phyloP scores from a whole-genome alignment of 2,888 invertebrate genomes.

The Pecten maximus region DNA sequence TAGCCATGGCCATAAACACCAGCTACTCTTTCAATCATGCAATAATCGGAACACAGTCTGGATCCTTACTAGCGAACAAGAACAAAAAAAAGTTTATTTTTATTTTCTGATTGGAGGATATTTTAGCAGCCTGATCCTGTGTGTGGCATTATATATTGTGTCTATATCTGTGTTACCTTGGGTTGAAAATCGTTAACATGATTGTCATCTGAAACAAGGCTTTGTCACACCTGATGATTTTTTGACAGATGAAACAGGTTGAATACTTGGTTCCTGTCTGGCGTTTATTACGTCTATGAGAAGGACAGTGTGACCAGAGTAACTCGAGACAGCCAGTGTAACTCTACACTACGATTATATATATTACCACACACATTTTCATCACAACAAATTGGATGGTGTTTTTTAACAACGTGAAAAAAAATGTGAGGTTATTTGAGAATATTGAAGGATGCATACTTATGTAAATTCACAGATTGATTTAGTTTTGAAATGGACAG shows the following conservation, averaged over 20 bases:
- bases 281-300: neutral
- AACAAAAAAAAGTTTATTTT: slow-evolving; percentile 12
- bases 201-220: neutral
- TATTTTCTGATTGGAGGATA: slow-evolving; percentile 9
- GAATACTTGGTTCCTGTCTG: neutral
- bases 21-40: slow-evolving; percentile 35
- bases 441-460: neutral
- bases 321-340: neutral
- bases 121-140: neutral
- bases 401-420: neutral
- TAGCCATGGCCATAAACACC: slow-evolving; percentile 1
- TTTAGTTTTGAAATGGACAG: neutral
- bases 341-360: neutral
- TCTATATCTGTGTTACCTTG: neutral
- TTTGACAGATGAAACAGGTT: neutral
- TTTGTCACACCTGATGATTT: neutral
- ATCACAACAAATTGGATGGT: neutral
- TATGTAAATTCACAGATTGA: neutral
- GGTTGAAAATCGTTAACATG: slow-evolving; percentile 22
- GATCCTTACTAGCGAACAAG: slow-evolving; percentile 15
- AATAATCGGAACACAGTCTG: neutral
- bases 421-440: neutral
- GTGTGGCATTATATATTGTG: neutral
- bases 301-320: neutral
- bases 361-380: neutral